These are phyloP conservation scores for Frankliniella intonsa DNA, from an alignment of 2,888 invertebrate species.

Conservation along the genomic window DNA sequence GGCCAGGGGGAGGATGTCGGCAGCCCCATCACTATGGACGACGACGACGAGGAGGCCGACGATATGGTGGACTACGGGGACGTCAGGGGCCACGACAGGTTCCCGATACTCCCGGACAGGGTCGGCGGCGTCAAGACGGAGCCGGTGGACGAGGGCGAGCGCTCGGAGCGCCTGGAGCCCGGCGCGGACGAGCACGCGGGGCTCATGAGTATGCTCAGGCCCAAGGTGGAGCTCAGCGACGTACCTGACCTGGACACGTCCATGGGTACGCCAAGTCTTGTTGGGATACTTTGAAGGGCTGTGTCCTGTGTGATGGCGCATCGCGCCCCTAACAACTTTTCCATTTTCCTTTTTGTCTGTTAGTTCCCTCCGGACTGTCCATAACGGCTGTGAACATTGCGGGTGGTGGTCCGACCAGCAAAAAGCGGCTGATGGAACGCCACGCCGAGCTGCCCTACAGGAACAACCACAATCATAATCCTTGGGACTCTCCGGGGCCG, in stretches of 20 bases:
- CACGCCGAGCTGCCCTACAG: not conserved
- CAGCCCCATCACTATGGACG: not conserved
- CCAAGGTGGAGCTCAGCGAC: conserved; percentile 5
- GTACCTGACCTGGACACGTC: not conserved
- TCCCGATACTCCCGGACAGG: not conserved
- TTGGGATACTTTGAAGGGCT: too few relatives aligned
- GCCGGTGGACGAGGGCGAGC: not conserved
- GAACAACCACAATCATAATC: not conserved
- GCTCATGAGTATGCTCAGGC: not conserved
- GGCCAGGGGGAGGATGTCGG: not conserved
- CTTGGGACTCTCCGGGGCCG: not conserved
- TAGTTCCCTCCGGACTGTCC: not conserved
- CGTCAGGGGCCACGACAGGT: not conserved
- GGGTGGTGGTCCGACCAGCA: not conserved
- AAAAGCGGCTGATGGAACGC: not conserved
- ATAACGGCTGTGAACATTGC: not conserved
- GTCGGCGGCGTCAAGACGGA: not conserved
- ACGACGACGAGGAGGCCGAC: conserved; percentile 6
- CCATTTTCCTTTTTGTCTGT: not conserved
- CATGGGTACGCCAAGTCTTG: not conserved
- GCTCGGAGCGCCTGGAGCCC: not conserved
- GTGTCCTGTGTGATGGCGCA: too few relatives aligned
- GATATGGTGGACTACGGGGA: not conserved
- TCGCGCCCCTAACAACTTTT: too few relatives aligned
- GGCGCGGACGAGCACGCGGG: not conserved